Base-by-base conservation (phyloP, 2,888 invertebrate genomes). In the Chromoteleia sp. region DNA sequence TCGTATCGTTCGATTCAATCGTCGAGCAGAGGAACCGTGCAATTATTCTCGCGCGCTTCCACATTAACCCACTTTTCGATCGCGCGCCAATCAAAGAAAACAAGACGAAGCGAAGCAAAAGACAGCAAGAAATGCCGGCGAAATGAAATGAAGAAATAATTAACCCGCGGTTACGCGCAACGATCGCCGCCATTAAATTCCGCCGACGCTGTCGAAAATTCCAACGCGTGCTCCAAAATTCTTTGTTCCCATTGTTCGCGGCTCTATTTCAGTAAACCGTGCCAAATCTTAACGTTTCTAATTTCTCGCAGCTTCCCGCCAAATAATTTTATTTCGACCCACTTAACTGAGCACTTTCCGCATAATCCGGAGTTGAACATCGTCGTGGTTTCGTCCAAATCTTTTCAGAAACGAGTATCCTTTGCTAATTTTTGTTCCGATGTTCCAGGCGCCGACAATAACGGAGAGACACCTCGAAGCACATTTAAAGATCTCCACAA, bases 191-290 rank as follows among this genome's bases (percentile, higher is more conserved):
- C 1, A n/a, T 45, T 45, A 19, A 45, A 19, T 45, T 17, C 10
- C 10, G 36, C 36, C 8, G 19, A 4, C n/a, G 19, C 29, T 29
- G 14, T 7, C 58, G 21, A 12, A 45, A 63, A 63, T 33, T 33
- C 10, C 33, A 45, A 5, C 3, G 1, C 33, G 10, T 36, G 10
- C 1, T n/a, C 19, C 59, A 10, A 59, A 59, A 59, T 25, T 50
- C 39, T 50, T 52, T 50, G 65, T 65, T 52, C 50, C 36, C 65
- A 65, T 65, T 65, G 50, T 65, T 41, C 14, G 41, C 39, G 15
- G 3, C 25, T 41, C 50, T 39, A 52, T 65, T 52, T 50, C 50
- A 36, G 61, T 45, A 17, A 52, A 15, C 50, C 36, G 65, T 65
- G 65, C 65, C 65, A 65, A 50, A 65, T 21, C 8, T 48, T 36